Evolutionary conservation across 2,797 vertebrate species (phyloP).

Genomic region (Acanthis flammea): DNA sequence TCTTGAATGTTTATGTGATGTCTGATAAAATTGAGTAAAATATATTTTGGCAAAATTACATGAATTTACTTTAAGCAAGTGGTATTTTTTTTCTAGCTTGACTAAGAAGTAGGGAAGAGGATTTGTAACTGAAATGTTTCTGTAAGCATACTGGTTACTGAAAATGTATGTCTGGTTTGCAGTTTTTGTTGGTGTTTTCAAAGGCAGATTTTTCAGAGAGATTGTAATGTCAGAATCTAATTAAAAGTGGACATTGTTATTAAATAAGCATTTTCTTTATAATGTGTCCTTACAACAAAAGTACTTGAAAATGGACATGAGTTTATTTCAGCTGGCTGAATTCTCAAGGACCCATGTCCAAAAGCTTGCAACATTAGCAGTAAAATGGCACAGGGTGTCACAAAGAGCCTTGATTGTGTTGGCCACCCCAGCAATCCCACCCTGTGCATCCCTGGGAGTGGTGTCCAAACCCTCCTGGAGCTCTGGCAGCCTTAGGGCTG

Average conservation of each 20-base stretch:
- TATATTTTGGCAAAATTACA: neutral
- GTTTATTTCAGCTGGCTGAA: neutral
- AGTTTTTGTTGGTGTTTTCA: neutral
- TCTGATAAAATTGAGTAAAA: neutral
- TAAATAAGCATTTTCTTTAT: neutral
- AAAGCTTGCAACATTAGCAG: neutral
- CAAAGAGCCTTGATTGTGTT: neutral
- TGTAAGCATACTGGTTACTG: neutral
- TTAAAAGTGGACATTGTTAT: neutral
- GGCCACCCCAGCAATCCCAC: neutral
- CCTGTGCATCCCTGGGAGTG: accelerated
- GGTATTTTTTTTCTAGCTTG: neutral
- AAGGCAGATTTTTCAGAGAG: neutral
- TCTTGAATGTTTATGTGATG: neutral
- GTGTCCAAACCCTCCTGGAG: neutral
- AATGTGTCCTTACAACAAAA: neutral
- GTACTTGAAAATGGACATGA: neutral
- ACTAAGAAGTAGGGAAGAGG: neutral
- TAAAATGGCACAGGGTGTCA: neutral
- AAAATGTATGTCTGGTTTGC: neutral
- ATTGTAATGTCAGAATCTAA: neutral
- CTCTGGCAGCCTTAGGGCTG: neutral
- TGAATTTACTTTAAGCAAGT: neutral
- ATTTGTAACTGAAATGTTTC: neutral
- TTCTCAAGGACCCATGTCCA: neutral